These are phyloP conservation scores for Mythimna vitellina DNA, from an alignment of 2,888 invertebrate genomes.

Conservation along the genomic window DNA sequence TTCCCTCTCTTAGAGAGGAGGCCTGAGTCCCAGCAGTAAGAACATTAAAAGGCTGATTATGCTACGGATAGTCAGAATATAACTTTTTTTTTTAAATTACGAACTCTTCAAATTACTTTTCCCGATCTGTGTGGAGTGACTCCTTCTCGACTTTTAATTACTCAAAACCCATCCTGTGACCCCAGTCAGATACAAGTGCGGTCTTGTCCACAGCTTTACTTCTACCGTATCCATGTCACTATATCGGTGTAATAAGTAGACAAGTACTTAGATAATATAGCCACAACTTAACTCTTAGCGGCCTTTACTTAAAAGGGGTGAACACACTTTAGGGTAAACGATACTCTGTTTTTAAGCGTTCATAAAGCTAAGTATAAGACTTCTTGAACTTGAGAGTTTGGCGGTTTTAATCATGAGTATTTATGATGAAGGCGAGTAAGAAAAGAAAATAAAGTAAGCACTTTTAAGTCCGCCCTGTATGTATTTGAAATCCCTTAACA, in stretches of 20 bases:
- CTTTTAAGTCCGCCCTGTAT: no score
- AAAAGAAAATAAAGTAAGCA: background rate
- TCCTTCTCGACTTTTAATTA: no score
- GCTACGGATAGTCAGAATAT: no score
- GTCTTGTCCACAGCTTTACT: background rate
- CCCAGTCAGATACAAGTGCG: no score
- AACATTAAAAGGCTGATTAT: no score
- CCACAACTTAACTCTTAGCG: slow-evolving; percentile 83
- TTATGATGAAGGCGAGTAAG: background rate
- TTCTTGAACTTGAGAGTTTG: slow-evolving; percentile 71
- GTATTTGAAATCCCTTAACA: no score
- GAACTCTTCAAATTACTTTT: no score
- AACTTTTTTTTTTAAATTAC: no score
- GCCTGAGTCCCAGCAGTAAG: no score
- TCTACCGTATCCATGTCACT: slow-evolving; percentile 39
- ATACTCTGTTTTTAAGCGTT: slow-evolving; percentile 80
- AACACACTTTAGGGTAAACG: slow-evolving; percentile 85
- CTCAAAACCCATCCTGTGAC: no score
- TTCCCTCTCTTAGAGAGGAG: no score
- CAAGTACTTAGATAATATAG: slow-evolving; percentile 68
- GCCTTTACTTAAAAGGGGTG: slow-evolving; percentile 89
- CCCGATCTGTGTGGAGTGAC: no score
- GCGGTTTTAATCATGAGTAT: slow-evolving; percentile 39
- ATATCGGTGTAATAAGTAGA: slow-evolving; percentile 46
- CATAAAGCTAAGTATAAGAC: slow-evolving; percentile 70